Conservation (phyloP, 2,113 vertebrate species). For the Peromyscus maniculatus region DNA sequence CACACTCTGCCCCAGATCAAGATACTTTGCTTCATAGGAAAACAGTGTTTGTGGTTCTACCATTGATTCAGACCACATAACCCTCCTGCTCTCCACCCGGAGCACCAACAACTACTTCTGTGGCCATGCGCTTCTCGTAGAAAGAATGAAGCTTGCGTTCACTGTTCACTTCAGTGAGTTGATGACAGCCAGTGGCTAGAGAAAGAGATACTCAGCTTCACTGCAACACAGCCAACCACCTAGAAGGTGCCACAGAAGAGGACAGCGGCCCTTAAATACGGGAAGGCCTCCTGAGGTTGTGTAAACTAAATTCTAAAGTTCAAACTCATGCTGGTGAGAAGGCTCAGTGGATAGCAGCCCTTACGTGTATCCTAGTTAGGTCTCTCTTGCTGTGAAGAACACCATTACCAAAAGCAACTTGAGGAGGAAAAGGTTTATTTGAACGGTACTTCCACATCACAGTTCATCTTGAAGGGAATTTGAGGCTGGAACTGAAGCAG, state of each 20-base stretch:
- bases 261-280: neutral
- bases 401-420: neutral
- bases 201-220: neutral
- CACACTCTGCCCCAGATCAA: neutral
- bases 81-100: neutral
- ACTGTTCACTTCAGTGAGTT: neutral
- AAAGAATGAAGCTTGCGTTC: neutral
- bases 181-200: neutral
- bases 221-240: neutral
- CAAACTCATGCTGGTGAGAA: neutral
- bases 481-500: neutral
- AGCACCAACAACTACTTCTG: neutral
- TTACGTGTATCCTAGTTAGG: neutral
- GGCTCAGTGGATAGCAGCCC: no score
- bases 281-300: neutral
- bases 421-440: no score
- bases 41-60: neutral
- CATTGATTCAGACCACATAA: neutral
- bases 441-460: neutral
- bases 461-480: neutral
- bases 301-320: conserved; percentile 32
- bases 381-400: no score
- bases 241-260: neutral
- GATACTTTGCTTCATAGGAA: neutral
- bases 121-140: neutral